A percentile compares a stretch with the other conserved stretches of the same genome.
Conservation (phyloP, 2,797 vertebrate genomes). For the Tachyglossus aculeatus region DNA sequence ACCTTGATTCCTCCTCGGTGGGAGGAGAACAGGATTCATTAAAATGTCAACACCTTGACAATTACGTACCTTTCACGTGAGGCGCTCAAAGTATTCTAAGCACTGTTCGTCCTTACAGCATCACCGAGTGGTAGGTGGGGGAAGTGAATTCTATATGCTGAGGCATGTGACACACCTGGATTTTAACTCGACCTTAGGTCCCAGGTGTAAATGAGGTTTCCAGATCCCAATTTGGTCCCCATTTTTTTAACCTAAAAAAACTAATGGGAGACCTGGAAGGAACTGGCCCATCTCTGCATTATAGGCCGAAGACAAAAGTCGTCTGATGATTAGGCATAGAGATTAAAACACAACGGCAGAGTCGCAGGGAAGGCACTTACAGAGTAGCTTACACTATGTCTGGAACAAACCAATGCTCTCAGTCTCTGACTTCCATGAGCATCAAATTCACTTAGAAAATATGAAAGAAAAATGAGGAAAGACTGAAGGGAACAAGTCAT, state of each 20-base stretch:
- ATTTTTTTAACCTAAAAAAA: not conserved
- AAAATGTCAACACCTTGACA: too few relatives aligned
- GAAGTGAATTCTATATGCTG: not conserved
- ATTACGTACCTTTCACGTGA: too few relatives aligned
- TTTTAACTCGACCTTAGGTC: constrained; percentile 7
- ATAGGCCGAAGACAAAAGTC: not conserved
- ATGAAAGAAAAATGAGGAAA: constrained; percentile 6
- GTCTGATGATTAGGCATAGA: not conserved
- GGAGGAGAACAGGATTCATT: too few relatives aligned
- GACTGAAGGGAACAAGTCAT: not conserved
- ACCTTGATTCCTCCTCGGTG: too few relatives aligned
- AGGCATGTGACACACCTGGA: not conserved
- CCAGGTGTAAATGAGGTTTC: not conserved
- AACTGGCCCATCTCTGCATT: not conserved
- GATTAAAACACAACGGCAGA: not conserved
- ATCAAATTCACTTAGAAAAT: not conserved
- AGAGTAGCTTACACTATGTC: not conserved
- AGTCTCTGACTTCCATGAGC: not conserved
- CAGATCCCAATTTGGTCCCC: not conserved
- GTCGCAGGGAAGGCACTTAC: not conserved
- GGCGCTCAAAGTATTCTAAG: too few relatives aligned
- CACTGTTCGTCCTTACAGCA: too few relatives aligned
- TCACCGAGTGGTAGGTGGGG: not conserved
- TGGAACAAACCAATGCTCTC: not conserved
- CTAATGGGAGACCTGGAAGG: not conserved